Conservation (phyloP, 2,113 vertebrate genomes). For the Lagopus muta region DNA sequence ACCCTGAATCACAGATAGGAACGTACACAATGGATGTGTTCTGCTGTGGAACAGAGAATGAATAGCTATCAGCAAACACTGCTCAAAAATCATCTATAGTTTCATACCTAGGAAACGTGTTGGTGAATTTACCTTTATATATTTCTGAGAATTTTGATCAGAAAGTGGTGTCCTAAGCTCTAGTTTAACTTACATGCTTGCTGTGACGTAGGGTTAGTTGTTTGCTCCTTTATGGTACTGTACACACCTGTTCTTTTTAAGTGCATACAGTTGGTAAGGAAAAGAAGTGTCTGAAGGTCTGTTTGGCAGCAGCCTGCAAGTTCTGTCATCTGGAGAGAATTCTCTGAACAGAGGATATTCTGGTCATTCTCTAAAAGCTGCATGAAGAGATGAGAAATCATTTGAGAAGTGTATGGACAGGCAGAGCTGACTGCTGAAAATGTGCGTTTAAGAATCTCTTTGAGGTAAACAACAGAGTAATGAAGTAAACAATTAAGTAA, state of each 20-base stretch:
- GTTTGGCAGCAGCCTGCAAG: background rate
- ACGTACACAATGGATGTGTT: background rate
- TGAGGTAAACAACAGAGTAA: background rate
- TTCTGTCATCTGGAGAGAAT: background rate
- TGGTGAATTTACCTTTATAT: background rate
- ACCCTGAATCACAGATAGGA: background rate
- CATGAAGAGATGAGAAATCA: background rate
- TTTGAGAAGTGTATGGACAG: background rate
- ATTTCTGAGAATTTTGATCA: background rate
- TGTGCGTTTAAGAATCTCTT: background rate
- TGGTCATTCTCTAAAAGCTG: background rate
- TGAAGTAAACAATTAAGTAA: background rate
- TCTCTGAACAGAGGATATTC: background rate
- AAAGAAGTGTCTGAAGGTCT: background rate
- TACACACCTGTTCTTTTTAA: background rate
- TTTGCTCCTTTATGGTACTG: background rate
- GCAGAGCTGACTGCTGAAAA: background rate
- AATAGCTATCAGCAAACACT: background rate
- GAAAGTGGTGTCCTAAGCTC: background rate
- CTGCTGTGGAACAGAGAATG: background rate
- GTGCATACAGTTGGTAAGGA: background rate
- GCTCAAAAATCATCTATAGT: background rate
- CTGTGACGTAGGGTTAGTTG: background rate
- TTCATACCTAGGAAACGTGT: accelerated
- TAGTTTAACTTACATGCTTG: background rate